A percentile compares a stretch with the other conserved stretches of the same genome.
phyloP scores from a whole-genome alignment of 2,888 invertebrate genomes.

The Parelbella ahira region DNA sequence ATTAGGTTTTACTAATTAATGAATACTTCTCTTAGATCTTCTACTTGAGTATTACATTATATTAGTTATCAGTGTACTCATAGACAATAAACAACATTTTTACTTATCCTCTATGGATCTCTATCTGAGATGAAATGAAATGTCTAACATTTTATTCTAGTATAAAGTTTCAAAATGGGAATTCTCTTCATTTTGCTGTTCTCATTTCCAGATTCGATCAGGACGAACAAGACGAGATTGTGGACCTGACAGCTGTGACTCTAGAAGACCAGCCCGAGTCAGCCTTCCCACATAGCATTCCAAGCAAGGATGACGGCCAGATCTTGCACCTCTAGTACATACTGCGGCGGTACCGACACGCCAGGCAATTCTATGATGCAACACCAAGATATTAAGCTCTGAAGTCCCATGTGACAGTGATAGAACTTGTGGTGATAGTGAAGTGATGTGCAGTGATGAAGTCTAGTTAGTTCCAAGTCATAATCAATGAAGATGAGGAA shows the following conservation, averaged over 20 bases:
- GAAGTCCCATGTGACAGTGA: slow-evolving; percentile 4
- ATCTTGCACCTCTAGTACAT: slow-evolving; percentile 73
- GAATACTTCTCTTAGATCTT: too few relatives aligned
- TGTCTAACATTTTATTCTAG: too few relatives aligned
- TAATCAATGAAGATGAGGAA: too few relatives aligned
- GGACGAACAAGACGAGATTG: slow-evolving; percentile 93
- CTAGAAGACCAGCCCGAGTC: slow-evolving; percentile 72
- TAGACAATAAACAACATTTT: too few relatives aligned
- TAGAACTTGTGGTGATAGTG: slow-evolving; percentile 2
- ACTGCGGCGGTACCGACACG: slow-evolving; percentile 38
- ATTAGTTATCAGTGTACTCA: too few relatives aligned
- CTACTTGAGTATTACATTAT: too few relatives aligned
- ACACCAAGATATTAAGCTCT: slow-evolving; percentile 5
- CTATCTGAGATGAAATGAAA: too few relatives aligned
- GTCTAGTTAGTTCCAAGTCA: too few relatives aligned
- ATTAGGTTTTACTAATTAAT: too few relatives aligned
- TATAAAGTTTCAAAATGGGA: too few relatives aligned
- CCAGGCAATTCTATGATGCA: slow-evolving; percentile 1
- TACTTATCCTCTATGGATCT: too few relatives aligned
- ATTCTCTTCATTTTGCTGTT: neutral
- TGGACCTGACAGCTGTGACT: slow-evolving; percentile 89
- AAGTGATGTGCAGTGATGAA: slow-evolving; percentile 1
- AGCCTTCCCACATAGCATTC: slow-evolving; percentile 44
- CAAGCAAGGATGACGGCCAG: slow-evolving; percentile 72
- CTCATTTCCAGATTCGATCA: slow-evolving; percentile 62